phyloP scores from a whole-genome alignment of 2,113 vertebrate species.

The Ammospiza caudacuta region DNA sequence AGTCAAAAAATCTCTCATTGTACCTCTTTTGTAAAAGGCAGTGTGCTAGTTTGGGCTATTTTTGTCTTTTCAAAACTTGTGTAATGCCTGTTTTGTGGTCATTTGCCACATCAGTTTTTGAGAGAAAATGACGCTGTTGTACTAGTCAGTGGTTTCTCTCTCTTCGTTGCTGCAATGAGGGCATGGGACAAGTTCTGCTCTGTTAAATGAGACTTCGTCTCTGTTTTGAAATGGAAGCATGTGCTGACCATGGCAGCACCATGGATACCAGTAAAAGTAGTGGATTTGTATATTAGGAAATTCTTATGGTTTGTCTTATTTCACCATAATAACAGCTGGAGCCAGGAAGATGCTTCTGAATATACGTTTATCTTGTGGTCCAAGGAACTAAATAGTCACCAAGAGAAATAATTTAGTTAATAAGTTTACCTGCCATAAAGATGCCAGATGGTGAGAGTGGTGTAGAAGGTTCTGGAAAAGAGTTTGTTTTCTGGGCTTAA shows the following conservation, averaged over 20 bases:
- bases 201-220: not conserved
- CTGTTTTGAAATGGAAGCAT: not conserved
- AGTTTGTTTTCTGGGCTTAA: not conserved
- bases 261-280: not conserved
- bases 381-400: not conserved
- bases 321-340: not conserved
- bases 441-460: not conserved
- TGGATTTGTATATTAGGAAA: not conserved
- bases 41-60: not conserved
- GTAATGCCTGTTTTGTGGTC: not conserved
- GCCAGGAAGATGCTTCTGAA: not conserved
- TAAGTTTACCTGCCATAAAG: not conserved
- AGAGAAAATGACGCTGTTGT: not conserved
- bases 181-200: not conserved
- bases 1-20: not conserved
- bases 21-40: not conserved
- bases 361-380: not conserved
- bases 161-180: not conserved
- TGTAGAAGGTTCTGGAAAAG: not conserved
- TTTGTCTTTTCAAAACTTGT: not conserved
- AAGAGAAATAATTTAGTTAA: not conserved
- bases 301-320: not conserved
- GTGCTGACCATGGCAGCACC: not conserved
- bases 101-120: not conserved
- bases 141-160: not conserved